These are phyloP conservation scores for Prietella phreatophila DNA, from an alignment of 2,113 vertebrate genomes.

Conservation along the genomic window DNA sequence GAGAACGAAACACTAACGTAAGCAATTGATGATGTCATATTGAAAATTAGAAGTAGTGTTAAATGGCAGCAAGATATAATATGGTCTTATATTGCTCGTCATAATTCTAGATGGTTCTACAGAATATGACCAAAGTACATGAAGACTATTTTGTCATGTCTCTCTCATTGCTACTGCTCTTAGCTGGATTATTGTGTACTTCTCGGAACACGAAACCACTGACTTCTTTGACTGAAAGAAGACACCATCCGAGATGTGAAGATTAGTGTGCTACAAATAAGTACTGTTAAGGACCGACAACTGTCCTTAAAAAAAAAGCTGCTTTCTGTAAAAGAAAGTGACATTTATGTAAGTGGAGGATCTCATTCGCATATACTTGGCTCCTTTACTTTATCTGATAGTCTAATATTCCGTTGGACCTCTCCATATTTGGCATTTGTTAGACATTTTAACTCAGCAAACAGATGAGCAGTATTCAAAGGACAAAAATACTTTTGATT, in stretches of 20 bases:
- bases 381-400: neutral
- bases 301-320: neutral
- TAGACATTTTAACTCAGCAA: neutral
- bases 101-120: neutral
- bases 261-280: conserved; percentile 40
- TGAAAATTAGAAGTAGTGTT: neutral
- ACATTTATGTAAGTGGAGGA: conserved; percentile 38
- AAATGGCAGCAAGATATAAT: neutral
- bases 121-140: conserved; percentile 20
- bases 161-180: conserved; percentile 2
- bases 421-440: neutral
- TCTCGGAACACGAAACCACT: conserved; percentile 44
- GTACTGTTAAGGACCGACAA: conserved; percentile 36
- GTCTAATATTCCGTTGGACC: neutral
- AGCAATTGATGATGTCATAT: conserved; percentile 43
- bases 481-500: neutral
- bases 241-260: conserved; percentile 42
- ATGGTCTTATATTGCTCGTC: neutral
- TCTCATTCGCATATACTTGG: neutral
- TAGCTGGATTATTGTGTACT: conserved; percentile 13
- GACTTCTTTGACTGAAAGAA: conserved; percentile 28
- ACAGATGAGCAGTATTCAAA: neutral
- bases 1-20: conserved; percentile 67
- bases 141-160: neutral
- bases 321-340: conserved; percentile 12